Conservation (phyloP, 2,888 invertebrate genomes). For the Troglohyphantes excavatus region DNA sequence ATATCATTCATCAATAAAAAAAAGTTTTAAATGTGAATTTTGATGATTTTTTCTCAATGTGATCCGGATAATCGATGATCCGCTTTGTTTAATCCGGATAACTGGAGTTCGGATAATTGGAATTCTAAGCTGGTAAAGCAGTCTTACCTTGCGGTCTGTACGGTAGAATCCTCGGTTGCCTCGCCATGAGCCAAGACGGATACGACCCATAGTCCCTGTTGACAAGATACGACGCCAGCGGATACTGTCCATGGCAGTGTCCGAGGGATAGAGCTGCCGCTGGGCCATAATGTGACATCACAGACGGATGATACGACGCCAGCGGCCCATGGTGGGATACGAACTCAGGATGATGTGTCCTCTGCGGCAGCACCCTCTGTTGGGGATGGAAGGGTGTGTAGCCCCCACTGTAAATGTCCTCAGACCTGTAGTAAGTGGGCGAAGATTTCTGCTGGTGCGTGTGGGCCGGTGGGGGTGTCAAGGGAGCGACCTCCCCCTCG, state of each 20-base stretch:
- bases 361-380: constrained; percentile 12
- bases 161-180: constrained; percentile 71
- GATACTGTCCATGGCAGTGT: constrained; percentile 72
- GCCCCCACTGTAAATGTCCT: constrained; percentile 54
- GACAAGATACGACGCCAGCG: constrained; percentile 69
- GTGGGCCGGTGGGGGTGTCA: constrained; percentile 53
- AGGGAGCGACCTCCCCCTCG: constrained; percentile 44
- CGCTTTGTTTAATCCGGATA: too few relatives aligned
- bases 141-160: constrained; percentile 75
- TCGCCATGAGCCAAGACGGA: constrained; percentile 66
- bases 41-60: too few relatives aligned
- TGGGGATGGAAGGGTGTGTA: constrained; percentile 44
- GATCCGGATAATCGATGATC: too few relatives aligned
- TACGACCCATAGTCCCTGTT: constrained; percentile 70
- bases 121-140: too few relatives aligned
- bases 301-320: constrained; percentile 48
- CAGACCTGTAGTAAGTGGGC: constrained; percentile 55
- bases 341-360: constrained; percentile 40
- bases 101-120: too few relatives aligned
- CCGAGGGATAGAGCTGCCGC: constrained; percentile 49
- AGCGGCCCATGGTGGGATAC: background rate
- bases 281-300: constrained; percentile 66
- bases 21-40: too few relatives aligned
- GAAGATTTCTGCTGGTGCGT: too few relatives aligned
- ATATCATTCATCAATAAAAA: too few relatives aligned